phyloP scores from a whole-genome alignment of 2,888 invertebrate genomes.

The Linyphia triangularis region DNA sequence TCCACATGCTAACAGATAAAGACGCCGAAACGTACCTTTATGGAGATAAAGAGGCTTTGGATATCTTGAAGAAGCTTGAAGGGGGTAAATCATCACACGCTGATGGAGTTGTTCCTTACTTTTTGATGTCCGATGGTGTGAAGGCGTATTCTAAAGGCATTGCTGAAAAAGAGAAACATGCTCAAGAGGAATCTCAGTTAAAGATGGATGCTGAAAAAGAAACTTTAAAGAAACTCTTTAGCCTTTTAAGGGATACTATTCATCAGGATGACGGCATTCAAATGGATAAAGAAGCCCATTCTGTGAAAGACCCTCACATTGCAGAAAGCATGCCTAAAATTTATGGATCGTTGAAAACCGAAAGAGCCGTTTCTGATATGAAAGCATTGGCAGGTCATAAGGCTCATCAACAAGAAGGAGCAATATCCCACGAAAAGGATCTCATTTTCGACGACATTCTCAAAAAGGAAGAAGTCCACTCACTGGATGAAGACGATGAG shows the following conservation, averaged over 20 bases:
- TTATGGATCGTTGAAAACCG: neutral
- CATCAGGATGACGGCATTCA: neutral
- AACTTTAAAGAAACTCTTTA: neutral
- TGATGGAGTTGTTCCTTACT: neutral
- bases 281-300: neutral
- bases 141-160: conserved; percentile 7
- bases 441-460: conserved; percentile 37
- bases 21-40: conserved; percentile 25
- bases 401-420: neutral
- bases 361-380: neutral
- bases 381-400: neutral
- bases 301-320: neutral
- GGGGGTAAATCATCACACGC: neutral
- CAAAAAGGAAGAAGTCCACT: conserved; percentile 28
- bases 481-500: neutral
- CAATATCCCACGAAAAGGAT: conserved; percentile 10
- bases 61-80: conserved; percentile 1
- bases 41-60: neutral
- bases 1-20: neutral
- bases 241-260: neutral
- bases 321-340: neutral
- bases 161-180: neutral
- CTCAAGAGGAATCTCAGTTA: neutral
- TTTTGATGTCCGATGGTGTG: neutral
- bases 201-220: neutral